Base-by-base conservation (phyloP, 2,113 vertebrate genomes). In the Scalopus aquaticus region DNA sequence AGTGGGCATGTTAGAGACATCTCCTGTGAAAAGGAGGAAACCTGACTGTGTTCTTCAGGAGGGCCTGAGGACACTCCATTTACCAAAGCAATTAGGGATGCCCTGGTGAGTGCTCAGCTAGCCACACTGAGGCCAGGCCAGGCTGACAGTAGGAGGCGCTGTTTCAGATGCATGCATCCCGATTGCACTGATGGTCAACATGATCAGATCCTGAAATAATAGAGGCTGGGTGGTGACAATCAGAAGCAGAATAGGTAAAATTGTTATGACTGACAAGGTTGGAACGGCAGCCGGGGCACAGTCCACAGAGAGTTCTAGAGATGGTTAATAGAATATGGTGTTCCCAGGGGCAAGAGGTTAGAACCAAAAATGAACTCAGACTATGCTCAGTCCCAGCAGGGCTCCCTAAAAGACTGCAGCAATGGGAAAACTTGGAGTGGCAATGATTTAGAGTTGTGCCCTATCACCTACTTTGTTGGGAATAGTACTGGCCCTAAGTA, bases 191-290 rank as follows among this genome's bases (percentile, higher is more conserved):
- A 73, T 73, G 22, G 22, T 30, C 39, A 16, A 13, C 44, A 76
- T 46, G 44, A 79, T 79, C 20, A 58, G 78, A 69, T 51, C n/a
- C 60, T 24, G 42, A 62, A 84, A 94, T 90, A 51, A 94, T 51
- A 78, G 60, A 77, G 20, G 20, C n/a, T 84, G 79, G n/a, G 15
- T 60, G 16, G 60, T 51, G 39, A 70, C 15, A 64, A 91, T 96
- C 73, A 79, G 87, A 86, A 83, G 32, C 49, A 62, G 49, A 94
- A 76, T n/a, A 64, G n/a, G 20, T 79, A 69, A 73, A 94, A 93
- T 64, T 85, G 15, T 79, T 83, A 88, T 80, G 76, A 93, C 30
- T 60, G 81, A 32, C 15, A 93, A 89, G 32, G 74, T 74, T 93
- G 72, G 16, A 51, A 65, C n/a, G 42, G 56, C 49, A 85, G n/a